These are phyloP conservation scores for Sphaeridia pumilis DNA, from an alignment of 2,888 invertebrate genomes.

Conservation along the genomic window DNA sequence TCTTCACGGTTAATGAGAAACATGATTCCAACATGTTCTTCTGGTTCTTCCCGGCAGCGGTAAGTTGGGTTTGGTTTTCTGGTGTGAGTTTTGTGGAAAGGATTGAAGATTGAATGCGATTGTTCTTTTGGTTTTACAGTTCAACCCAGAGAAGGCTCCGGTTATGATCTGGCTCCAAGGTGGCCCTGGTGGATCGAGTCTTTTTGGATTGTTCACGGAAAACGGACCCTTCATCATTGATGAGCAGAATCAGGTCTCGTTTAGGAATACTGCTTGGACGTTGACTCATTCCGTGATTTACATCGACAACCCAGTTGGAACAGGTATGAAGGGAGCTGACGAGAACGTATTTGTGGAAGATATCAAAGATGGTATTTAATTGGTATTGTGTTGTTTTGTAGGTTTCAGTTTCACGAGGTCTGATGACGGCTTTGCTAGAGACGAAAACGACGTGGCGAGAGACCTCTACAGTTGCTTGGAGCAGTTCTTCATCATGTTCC, in stretches of 20 bases:
- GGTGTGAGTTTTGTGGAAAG: neutral
- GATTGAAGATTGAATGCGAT: neutral
- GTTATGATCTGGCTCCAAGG: slow-evolving; percentile 49
- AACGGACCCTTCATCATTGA: slow-evolving; percentile 47
- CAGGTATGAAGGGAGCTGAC: no score
- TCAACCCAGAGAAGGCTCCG: slow-evolving; percentile 37
- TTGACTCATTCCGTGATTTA: slow-evolving; percentile 66
- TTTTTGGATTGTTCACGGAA: slow-evolving; percentile 49
- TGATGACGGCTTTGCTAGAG: slow-evolving; percentile 62
- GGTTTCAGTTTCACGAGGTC: slow-evolving; percentile 79
- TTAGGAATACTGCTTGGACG: slow-evolving; percentile 53
- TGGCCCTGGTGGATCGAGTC: slow-evolving; percentile 48
- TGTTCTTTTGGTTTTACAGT: slow-evolving; percentile 14
- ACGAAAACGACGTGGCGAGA: slow-evolving; percentile 66
- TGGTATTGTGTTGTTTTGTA: slow-evolving; percentile 37
- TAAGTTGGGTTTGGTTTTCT: slow-evolving; percentile 16
- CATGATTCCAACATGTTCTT: slow-evolving; percentile 32
- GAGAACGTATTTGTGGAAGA: no score
- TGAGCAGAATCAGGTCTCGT: slow-evolving; percentile 44
- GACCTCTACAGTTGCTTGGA: slow-evolving; percentile 62
- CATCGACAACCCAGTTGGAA: slow-evolving; percentile 86
- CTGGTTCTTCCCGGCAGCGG: slow-evolving; percentile 34
- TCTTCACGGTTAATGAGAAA: slow-evolving; percentile 27
- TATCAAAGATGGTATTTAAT: neutral
- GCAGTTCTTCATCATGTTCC: slow-evolving; percentile 76